phyloP scores from a whole-genome alignment of 2,113 vertebrate genomes.

The Monopterus albus region DNA sequence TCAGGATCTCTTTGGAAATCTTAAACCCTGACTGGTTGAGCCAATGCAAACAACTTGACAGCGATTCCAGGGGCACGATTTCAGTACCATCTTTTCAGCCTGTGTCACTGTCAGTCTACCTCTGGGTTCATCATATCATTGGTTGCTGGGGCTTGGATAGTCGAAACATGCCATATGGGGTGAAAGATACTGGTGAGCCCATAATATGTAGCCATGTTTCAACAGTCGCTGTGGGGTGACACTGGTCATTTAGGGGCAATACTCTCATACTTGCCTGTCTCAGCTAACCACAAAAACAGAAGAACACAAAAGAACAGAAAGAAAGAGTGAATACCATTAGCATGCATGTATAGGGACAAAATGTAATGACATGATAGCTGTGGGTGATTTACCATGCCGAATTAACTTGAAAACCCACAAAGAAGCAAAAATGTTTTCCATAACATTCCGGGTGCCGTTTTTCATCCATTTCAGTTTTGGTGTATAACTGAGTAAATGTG shows the following conservation, averaged over 20 bases:
- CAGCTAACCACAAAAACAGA: constrained; percentile 82
- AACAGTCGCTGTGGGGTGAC: constrained; percentile 45
- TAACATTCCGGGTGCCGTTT: background rate
- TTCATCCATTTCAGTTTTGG: background rate
- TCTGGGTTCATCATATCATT: constrained; percentile 10
- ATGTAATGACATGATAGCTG: constrained; percentile 47
- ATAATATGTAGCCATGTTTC: constrained; percentile 59
- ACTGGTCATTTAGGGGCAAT: constrained; percentile 49
- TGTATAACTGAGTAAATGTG: background rate
- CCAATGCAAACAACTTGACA: constrained; percentile 23
- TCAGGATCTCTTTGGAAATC: constrained; percentile 26
- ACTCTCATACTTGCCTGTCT: constrained; percentile 85
- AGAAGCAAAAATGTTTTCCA: background rate
- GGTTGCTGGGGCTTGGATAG: constrained; percentile 10
- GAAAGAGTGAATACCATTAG: constrained; percentile 74
- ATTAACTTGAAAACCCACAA: constrained; percentile 36
- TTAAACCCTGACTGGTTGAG: constrained; percentile 15
- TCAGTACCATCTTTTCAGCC: constrained; percentile 10
- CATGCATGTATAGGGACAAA: constrained; percentile 69
- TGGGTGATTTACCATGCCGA: constrained; percentile 29
- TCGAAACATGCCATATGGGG: constrained; percentile 69
- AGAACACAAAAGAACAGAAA: constrained; percentile 71
- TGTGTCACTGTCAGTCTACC: constrained; percentile 8
- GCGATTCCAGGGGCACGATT: background rate
- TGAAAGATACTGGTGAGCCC: constrained; percentile 30